Percentiles rank a stretch among this genome's conserved stretches.
These are phyloP conservation scores for Alsophila aescularia DNA, from an alignment of 2,888 invertebrate species.

Conservation along the genomic window DNA sequence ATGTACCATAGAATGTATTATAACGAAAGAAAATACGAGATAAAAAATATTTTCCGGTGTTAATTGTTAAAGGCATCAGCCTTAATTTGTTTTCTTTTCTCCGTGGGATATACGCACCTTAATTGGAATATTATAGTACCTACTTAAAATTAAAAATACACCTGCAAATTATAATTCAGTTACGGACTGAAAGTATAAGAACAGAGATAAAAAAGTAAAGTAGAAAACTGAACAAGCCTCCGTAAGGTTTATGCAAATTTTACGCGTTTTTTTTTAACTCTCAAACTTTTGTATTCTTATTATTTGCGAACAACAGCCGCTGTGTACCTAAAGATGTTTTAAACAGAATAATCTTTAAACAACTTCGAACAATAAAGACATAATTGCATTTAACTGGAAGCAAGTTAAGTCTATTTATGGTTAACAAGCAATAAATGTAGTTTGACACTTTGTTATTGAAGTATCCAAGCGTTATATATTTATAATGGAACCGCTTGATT, in stretches of 20 bases:
- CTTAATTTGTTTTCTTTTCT: background rate
- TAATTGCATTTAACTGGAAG: slow-evolving; percentile 45
- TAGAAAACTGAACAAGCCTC: slow-evolving; percentile 65
- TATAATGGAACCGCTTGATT: slow-evolving; percentile 24
- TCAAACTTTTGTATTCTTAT: slow-evolving; percentile 72
- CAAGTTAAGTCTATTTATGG: slow-evolving; percentile 28
- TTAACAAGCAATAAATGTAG: slow-evolving; percentile 30
- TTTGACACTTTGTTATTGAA: slow-evolving; percentile 30
- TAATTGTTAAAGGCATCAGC: background rate
- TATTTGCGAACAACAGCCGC: slow-evolving; percentile 73
- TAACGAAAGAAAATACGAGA: background rate
- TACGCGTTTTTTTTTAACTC: slow-evolving; percentile 75
- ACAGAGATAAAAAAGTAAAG: slow-evolving; percentile 69
- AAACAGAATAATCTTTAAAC: slow-evolving; percentile 50
- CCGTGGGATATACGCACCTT: too few relatives aligned
- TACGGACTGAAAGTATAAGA: slow-evolving; percentile 57
- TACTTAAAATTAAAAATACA: slow-evolving; percentile 24
- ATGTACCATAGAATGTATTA: background rate
- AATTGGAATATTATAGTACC: background rate
- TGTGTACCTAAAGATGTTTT: slow-evolving; percentile 57
- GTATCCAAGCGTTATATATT: slow-evolving; percentile 33
- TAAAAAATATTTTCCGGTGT: background rate
- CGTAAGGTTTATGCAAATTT: slow-evolving; percentile 80
- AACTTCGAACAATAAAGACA: slow-evolving; percentile 51
- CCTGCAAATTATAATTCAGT: slow-evolving; percentile 62